Evolutionary conservation across 2,797 vertebrate genomes (phyloP).

Genomic region (Notamacropus eugenii): DNA sequence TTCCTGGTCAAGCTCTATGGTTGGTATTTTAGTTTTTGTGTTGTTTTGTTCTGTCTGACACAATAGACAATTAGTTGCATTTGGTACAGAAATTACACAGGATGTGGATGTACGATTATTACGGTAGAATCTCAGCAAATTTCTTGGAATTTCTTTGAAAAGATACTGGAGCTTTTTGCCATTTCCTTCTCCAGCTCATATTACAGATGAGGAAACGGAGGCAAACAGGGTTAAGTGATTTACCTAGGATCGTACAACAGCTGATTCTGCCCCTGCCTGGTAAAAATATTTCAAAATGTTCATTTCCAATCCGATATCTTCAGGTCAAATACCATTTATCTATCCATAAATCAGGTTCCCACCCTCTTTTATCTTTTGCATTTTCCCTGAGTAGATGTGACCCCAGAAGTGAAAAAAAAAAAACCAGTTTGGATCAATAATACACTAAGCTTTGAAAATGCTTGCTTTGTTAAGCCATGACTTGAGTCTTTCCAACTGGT

Average conservation of each 20-base stretch:
- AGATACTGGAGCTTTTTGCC: background rate
- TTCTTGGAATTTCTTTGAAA: background rate
- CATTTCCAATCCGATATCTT: conserved; percentile 22
- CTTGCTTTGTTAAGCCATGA: conserved; percentile 79
- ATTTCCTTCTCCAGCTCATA: background rate
- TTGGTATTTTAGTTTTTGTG: background rate
- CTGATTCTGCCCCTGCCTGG: background rate
- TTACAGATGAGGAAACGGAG: background rate
- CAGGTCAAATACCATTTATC: conserved; percentile 51
- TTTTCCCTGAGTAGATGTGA: conserved; percentile 56
- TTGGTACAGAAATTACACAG: conserved; percentile 15
- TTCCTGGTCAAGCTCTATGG: background rate
- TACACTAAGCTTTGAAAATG: conserved; percentile 67
- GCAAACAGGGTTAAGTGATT: background rate
- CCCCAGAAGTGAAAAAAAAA: conserved; percentile 39
- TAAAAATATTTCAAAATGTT: conserved; percentile 47
- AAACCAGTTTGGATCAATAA: conserved; percentile 56
- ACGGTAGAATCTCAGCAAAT: conserved; percentile 4
- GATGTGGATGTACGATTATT: background rate
- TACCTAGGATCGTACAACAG: background rate
- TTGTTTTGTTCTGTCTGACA: conserved; percentile 28
- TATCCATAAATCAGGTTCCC: conserved; percentile 60
- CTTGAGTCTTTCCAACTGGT: conserved; percentile 60
- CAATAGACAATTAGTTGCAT: background rate
- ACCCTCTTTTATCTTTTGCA: conserved; percentile 34